Evolutionary conservation across 2,888 invertebrate genomes (phyloP).

Genomic region (Sinelater perroti): DNA sequence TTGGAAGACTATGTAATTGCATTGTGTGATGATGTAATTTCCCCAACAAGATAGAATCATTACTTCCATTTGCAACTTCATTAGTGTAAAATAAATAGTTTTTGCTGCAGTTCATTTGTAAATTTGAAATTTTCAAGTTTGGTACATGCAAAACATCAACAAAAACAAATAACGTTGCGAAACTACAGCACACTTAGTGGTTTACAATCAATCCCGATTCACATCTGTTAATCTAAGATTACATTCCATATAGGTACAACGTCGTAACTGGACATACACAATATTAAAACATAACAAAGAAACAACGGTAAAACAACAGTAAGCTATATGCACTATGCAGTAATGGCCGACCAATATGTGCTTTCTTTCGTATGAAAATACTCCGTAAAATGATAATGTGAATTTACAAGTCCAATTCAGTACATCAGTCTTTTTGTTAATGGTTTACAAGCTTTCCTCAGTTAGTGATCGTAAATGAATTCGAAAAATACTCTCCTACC

Average conservation of each 20-base stretch:
- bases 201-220: too few relatives aligned
- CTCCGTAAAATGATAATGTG: slow-evolving; percentile 30
- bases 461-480: slow-evolving; percentile 29
- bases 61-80: slow-evolving; percentile 10
- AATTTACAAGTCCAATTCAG: slow-evolving; percentile 33
- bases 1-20: slow-evolving; percentile 25
- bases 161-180: too few relatives aligned
- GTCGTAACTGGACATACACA: too few relatives aligned
- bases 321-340: slow-evolving; percentile 12
- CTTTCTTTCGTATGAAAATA: slow-evolving; percentile 29
- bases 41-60: slow-evolving; percentile 7
- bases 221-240: too few relatives aligned
- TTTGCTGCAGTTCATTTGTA: too few relatives aligned
- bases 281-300: not conserved
- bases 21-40: slow-evolving; percentile 12
- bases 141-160: too few relatives aligned
- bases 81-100: too few relatives aligned
- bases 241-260: too few relatives aligned
- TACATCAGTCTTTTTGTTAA: slow-evolving; percentile 37
- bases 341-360: slow-evolving; percentile 24
- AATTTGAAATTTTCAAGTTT: too few relatives aligned
- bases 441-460: slow-evolving; percentile 27
- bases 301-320: not conserved
- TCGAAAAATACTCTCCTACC: slow-evolving; percentile 31
- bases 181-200: too few relatives aligned